Base-by-base conservation (phyloP, 2,888 invertebrate species). In the Drosophila picticornis region DNA sequence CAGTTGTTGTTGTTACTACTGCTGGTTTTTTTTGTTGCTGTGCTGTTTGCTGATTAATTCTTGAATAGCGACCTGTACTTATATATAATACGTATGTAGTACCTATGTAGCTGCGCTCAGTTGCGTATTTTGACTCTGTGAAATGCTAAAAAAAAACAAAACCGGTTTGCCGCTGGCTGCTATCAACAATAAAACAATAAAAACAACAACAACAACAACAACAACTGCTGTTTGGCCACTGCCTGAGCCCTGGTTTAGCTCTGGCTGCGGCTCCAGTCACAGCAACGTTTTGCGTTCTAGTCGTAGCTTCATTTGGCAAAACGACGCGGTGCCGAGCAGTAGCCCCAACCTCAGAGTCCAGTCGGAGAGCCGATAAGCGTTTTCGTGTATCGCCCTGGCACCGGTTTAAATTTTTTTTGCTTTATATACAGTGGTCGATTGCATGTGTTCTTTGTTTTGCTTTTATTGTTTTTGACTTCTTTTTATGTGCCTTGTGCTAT, bases 261-360 rank as follows among this genome's bases (percentile, higher is more conserved):
- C 36, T 16, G 36, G 36, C 36, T 36, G 6, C 36, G 36, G 36
- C 32, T 32, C n/a, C 19, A 13, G 80, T 75, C 75, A 19, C 51
- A 43, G 63, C 51, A 58, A 16, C 53, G 46, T 22, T 43, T 59
- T 48, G 43, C 38, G 60, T 77, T 77, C 69, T 77, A 72, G 69
- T 72, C 88, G 73, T 53, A 65, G 82, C 81, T 70, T 90, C 77
- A 84, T 89, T 84, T 89, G 84, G 70, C 67, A 36, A 48, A 75
- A 70, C 75, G 84, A 75, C 77, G 82, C 84, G 68, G 70, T 80
- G 70, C 77, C 73, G 89, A 63, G 57, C 68, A 75, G 87, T 84
- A 62, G 81, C 57, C 59, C 55, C 57, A 58, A 52, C 71, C 55
- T 19, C 59, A 55, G 43, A 38, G n/a, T 11, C 19, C 40, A 53